Percentiles rank a stretch among this genome's conserved stretches.
Conservation (phyloP, 1,140 invertebrate genomes). For the Lepidurus packardi region DNA sequence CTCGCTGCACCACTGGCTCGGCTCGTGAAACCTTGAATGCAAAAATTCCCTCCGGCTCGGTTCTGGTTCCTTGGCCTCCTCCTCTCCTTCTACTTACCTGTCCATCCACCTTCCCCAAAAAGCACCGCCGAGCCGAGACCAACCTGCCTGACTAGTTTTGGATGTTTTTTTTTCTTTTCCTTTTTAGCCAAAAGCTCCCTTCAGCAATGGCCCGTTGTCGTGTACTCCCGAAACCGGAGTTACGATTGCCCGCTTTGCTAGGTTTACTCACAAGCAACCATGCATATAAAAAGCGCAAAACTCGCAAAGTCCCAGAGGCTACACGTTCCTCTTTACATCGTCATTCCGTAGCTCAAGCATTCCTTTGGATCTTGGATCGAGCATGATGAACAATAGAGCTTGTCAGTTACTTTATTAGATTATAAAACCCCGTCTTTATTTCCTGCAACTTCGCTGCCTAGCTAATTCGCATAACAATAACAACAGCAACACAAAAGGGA, state of each 20-base stretch:
- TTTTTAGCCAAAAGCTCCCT: too few species aligned
- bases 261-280: background rate
- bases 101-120: background rate
- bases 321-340: background rate
- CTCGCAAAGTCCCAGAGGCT: background rate
- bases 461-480: too few species aligned
- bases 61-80: background rate
- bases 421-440: background rate
- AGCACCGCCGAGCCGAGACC: background rate
- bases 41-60: background rate
- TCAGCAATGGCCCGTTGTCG: too few species aligned
- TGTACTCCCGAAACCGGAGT: too few species aligned
- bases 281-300: background rate
- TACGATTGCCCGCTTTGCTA: background rate
- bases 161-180: background rate
- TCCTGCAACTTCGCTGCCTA: too few species aligned
- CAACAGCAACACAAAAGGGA: background rate
- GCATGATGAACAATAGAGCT: background rate
- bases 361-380: background rate
- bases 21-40: constrained; percentile 8
- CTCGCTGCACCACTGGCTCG: background rate
- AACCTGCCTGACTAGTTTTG: background rate
- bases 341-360: background rate
- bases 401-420: background rate
- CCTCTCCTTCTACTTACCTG: background rate